Evolutionary conservation across 1,140 invertebrate species (phyloP).

Genomic region (Eueides isabella): DNA sequence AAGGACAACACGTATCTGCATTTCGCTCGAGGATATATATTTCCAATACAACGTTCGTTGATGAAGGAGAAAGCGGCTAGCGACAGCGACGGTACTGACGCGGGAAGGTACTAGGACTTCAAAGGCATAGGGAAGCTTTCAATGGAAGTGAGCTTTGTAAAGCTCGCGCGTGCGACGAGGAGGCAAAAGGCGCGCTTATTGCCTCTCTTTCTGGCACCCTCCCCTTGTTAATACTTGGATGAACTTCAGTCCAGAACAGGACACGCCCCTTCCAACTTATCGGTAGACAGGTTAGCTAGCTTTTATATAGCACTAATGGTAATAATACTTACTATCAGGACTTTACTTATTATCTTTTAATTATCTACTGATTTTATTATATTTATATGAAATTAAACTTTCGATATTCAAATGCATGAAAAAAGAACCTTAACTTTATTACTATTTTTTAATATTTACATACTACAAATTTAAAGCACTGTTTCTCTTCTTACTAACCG

Average conservation of each 20-base stretch:
- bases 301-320: neutral
- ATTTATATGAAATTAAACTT: too few species aligned
- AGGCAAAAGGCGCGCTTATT: slow-evolving; percentile 41
- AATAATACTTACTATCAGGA: too few species aligned
- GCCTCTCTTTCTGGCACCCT: slow-evolving; percentile 48
- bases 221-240: slow-evolving; percentile 16
- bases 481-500: neutral
- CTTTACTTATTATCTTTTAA: too few species aligned
- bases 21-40: slow-evolving; percentile 40
- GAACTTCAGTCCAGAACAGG: slow-evolving; percentile 8
- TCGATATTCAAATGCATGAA: too few species aligned
- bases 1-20: slow-evolving; percentile 20
- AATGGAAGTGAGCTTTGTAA: slow-evolving; percentile 60
- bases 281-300: neutral
- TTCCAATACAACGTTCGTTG: slow-evolving; percentile 54
- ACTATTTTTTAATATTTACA: too few species aligned
- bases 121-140: slow-evolving; percentile 52
- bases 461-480: too few species aligned
- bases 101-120: slow-evolving; percentile 79
- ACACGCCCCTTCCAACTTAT: neutral
- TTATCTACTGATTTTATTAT: too few species aligned
- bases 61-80: slow-evolving; percentile 78
- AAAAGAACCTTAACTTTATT: too few species aligned
- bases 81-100: slow-evolving; percentile 70
- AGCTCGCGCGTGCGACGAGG: slow-evolving; percentile 65